Evolutionary conservation across 1,140 invertebrate species (phyloP).

Genomic region (Leucophenga varia): DNA sequence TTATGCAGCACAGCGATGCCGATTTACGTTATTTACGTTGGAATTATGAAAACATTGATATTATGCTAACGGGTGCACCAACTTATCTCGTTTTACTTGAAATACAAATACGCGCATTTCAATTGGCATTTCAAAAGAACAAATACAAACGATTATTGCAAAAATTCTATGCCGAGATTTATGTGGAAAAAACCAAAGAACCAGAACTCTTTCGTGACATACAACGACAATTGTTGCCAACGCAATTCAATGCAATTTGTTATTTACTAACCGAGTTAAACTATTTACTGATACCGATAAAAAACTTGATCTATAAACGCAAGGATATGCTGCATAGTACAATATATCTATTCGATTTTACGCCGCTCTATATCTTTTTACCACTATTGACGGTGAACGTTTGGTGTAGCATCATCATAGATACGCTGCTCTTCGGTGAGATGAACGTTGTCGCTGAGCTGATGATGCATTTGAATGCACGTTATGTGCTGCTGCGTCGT

Average conservation of each 20-base stretch:
- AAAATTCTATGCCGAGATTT: conserved; percentile 38
- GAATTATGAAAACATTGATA: conserved; percentile 30
- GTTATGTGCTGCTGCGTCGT: conserved; percentile 27
- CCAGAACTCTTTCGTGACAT: conserved; percentile 21
- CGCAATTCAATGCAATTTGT: conserved; percentile 24
- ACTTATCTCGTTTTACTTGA: conserved; percentile 38
- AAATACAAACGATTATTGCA: conserved; percentile 28
- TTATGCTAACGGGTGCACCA: conserved; percentile 36
- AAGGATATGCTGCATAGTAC: conserved; percentile 39
- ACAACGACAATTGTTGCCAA: conserved; percentile 28
- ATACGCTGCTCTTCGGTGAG: conserved; percentile 35
- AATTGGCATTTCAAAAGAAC: conserved; percentile 30
- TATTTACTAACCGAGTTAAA: conserved; percentile 34
- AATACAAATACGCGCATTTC: conserved; percentile 34
- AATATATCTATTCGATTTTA: conserved; percentile 36
- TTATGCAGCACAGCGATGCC: conserved; percentile 30
- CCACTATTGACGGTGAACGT: conserved; percentile 29
- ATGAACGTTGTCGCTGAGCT: conserved; percentile 40
- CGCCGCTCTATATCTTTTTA: conserved; percentile 19
- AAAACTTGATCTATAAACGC: conserved; percentile 27
- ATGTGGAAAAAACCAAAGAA: conserved; percentile 17
- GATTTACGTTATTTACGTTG: conserved; percentile 31
- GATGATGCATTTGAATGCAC: conserved; percentile 42
- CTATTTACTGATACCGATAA: conserved; percentile 28
- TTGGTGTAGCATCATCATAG: conserved; percentile 38